These are phyloP conservation scores for Probosciger aterrimus DNA, from an alignment of 2,113 vertebrate species.

Conservation along the genomic window DNA sequence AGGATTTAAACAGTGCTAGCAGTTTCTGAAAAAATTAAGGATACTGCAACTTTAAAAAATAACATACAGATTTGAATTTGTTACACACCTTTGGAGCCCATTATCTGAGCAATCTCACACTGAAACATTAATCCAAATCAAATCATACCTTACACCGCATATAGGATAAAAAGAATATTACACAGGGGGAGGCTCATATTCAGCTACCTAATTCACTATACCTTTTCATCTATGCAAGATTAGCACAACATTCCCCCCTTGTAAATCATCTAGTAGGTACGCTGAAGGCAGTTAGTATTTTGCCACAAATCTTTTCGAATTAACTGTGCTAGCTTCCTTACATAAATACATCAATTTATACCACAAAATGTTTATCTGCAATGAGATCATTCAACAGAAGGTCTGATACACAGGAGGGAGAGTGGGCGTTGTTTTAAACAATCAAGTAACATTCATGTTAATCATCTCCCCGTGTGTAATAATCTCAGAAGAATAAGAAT, in stretches of 20 bases:
- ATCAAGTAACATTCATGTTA: constrained; percentile 19
- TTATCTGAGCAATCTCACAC: constrained; percentile 37
- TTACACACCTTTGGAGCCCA: constrained; percentile 32
- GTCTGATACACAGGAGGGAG: background rate
- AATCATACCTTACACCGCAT: constrained; percentile 68
- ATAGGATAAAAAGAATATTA: constrained; percentile 81
- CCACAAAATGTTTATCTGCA: constrained; percentile 15
- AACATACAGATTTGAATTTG: constrained; percentile 28
- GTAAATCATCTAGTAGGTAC: background rate
- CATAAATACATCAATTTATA: background rate
- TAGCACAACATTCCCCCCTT: constrained; percentile 20
- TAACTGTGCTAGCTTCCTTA: background rate
- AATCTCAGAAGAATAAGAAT: constrained; percentile 74
- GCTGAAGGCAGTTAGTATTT: constrained; percentile 2
- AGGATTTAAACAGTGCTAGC: background rate
- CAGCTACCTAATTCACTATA: background rate
- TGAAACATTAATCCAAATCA: constrained; percentile 17
- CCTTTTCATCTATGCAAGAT: background rate
- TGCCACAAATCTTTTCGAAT: background rate
- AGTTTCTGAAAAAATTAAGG: constrained; percentile 9
- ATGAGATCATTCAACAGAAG: background rate
- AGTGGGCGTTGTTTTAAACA: constrained; percentile 2
- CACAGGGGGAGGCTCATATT: constrained; percentile 72
- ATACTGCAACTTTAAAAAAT: constrained; percentile 79
- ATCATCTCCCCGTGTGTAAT: constrained; percentile 79